Conservation (phyloP, 2,113 vertebrate species). For the Microtus ochrogaster region DNA sequence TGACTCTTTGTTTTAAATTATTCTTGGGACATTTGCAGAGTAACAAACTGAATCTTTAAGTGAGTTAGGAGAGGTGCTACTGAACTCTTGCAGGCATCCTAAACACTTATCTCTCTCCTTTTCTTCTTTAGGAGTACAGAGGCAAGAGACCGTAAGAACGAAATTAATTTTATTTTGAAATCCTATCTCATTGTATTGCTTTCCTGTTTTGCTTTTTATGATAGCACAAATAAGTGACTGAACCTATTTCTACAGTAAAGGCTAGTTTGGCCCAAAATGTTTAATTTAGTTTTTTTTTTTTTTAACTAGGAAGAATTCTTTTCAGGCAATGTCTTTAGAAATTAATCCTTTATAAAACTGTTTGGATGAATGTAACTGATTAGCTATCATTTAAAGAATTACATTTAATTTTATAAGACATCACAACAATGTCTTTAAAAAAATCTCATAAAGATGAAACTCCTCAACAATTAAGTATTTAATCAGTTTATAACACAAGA, state of each 20-base stretch:
- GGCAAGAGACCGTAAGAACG: background rate
- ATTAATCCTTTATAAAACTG: conserved; percentile 35
- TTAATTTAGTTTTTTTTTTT: conserved; percentile 57
- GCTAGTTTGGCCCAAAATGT: conserved; percentile 54
- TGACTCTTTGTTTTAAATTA: conserved; percentile 38
- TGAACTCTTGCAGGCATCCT: background rate
- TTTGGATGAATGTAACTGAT: conserved; percentile 69
- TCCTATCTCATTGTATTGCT: conserved; percentile 12
- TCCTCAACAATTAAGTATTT: conserved; percentile 71
- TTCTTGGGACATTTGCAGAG: conserved; percentile 7
- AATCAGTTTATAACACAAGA: conserved; percentile 78
- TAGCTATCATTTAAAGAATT: conserved; percentile 70
- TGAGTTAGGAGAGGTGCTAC: background rate
- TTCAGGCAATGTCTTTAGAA: conserved; percentile 54
- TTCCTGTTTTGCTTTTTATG: background rate
- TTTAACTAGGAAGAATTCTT: conserved; percentile 56
- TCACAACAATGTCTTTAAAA: conserved; percentile 67
- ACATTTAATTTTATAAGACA: conserved; percentile 70
- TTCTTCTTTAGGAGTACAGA: conserved; percentile 4
- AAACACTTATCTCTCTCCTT: accelerated
- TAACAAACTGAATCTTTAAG: conserved; percentile 1
- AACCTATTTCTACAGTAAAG: conserved; percentile 35
- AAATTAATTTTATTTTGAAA: conserved; percentile 56
- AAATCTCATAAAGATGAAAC: conserved; percentile 58
- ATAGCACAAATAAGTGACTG: conserved; percentile 13